Evolutionary conservation across 2,888 invertebrate genomes (phyloP), one percentile per base, ranked within the genome.

Genomic region (Stenurella melanura): DNA sequence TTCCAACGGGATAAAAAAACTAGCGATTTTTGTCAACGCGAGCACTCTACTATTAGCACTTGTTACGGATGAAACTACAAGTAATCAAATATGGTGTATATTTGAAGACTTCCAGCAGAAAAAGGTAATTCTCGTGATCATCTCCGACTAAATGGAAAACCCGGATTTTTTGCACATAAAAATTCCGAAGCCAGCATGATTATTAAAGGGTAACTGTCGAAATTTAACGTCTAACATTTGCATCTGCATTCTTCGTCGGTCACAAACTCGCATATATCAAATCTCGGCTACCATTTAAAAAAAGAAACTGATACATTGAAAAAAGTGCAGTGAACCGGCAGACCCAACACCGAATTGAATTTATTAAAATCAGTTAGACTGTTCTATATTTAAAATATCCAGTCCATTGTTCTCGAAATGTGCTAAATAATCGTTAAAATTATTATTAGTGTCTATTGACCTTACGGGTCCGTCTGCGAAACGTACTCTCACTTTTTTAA

Each of bases 321-420:
- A 30, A 26, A 67, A 54, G 67, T 54, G 54, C 67, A 67, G 21
- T 67, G 67, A 67, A 68, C 68, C 68, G 57, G n/a, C 26, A 26
- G 68, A 50, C 30, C 1, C 9, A 42, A 54, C 57, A n/a, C 17
- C 17, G 15, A 57, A 68, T 68, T n/a, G 30, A 56, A 68, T 57
- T 68, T 68, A 68, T 42, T 68, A 68, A 68, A 68, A 68, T 68
- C 68, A 56, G 57, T 57, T 57, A 34, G 56, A 68, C 30, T 17
- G 18, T 74, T 64, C 69, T 74, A 61, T 69, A 74, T 74, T 69
- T 74, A 74, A 74, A 74, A 64, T 69, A 69, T 63, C 60, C 56
- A 69, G 63, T 56, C 74, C 69, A 74, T 74, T 74, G 74, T 74
- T 69, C 63, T 70, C 57, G 61, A 74, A 69, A 74, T 64, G 74